These are phyloP conservation scores for Agrilus biguttatus DNA, from an alignment of 2,888 invertebrate species.

Conservation along the genomic window DNA sequence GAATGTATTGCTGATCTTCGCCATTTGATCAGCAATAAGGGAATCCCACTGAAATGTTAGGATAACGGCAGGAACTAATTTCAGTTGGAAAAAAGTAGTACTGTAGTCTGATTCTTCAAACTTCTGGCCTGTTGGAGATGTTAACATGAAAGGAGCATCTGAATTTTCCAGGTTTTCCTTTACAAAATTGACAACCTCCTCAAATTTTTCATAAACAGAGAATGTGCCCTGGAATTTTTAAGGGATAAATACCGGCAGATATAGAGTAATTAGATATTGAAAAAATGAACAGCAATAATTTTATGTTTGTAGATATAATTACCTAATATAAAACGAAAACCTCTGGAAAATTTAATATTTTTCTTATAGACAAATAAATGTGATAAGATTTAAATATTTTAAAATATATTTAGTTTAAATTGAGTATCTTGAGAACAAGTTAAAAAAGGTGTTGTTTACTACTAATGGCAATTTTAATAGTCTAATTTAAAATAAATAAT, in stretches of 20 bases:
- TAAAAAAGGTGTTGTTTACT: too few species aligned
- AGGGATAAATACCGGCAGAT: neutral
- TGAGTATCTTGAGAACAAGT: too few species aligned
- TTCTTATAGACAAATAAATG: too few species aligned
- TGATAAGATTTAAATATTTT: too few species aligned
- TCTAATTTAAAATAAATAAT: neutral
- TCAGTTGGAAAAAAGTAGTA: conserved; percentile 60
- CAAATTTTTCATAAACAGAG: conserved; percentile 64
- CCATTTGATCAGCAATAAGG: conserved; percentile 36
- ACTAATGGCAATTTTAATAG: neutral
- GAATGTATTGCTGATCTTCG: conserved; percentile 41
- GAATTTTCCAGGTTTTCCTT: conserved; percentile 57
- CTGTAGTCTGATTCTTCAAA: conserved; percentile 51
- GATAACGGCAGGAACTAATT: conserved; percentile 70
- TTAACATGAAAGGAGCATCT: conserved; percentile 55
- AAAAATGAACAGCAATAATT: too few species aligned
- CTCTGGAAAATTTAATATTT: too few species aligned
- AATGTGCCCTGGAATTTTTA: conserved; percentile 64
- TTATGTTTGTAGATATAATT: too few species aligned
- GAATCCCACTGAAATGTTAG: conserved; percentile 60
- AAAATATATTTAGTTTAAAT: too few species aligned
- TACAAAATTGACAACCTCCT: conserved; percentile 64
- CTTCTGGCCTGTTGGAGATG: conserved; percentile 51
- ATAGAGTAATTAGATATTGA: too few species aligned
- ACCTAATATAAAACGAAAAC: too few species aligned